Conservation (phyloP, 2,888 invertebrate genomes). For the Esperia sulphurella region DNA sequence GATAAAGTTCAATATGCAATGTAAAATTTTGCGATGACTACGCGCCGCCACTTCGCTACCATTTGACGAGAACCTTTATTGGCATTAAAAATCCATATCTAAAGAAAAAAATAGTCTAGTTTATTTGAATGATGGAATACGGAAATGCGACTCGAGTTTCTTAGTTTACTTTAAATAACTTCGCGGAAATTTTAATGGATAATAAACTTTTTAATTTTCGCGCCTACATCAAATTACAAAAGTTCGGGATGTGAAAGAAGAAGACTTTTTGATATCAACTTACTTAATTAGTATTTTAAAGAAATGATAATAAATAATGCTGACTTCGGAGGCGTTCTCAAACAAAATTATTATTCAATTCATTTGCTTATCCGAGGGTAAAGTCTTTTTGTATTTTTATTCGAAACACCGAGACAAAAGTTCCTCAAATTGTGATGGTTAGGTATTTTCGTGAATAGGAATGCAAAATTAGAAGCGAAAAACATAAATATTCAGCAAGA, state of each 20-base stretch:
- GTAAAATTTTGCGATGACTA: too few relatives aligned
- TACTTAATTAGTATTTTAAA: background rate
- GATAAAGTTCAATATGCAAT: too few relatives aligned
- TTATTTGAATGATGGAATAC: slow-evolving; percentile 2
- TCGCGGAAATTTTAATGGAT: slow-evolving; percentile 7
- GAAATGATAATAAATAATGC: background rate
- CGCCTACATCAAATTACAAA: slow-evolving; percentile 7
- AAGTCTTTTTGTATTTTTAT: background rate
- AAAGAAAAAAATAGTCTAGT: background rate
- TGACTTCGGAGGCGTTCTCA: background rate
- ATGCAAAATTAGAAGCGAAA: slow-evolving; percentile 62
- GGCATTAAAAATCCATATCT: too few relatives aligned
- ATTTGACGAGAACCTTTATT: too few relatives aligned
- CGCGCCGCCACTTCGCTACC: too few relatives aligned
- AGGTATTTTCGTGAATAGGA: slow-evolving; percentile 52
- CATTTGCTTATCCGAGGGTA: background rate
- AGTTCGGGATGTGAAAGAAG: background rate
- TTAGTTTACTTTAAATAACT: slow-evolving; percentile 5
- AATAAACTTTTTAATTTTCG: slow-evolving; percentile 9
- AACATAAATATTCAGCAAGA: slow-evolving; percentile 74
- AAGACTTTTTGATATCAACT: background rate
- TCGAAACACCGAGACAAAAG: background rate
- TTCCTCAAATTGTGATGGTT: background rate
- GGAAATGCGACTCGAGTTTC: background rate
- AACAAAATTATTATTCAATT: background rate